phyloP scores from a whole-genome alignment of 2,113 vertebrate species.

The Beaufortia kweichowensis region DNA sequence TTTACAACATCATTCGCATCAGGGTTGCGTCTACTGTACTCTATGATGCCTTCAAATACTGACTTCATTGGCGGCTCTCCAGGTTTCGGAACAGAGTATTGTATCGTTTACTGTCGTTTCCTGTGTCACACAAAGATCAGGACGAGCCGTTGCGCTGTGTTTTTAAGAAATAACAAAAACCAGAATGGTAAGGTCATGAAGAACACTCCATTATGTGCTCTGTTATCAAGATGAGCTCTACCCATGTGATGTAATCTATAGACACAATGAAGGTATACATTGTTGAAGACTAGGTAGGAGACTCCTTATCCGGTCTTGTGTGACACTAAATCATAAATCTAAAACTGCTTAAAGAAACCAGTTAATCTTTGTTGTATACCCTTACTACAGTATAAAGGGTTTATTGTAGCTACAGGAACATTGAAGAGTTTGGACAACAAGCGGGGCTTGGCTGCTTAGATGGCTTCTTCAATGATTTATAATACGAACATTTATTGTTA shows the following conservation, averaged over 20 bases:
- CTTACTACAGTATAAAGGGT: background rate
- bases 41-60: too few species aligned
- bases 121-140: conserved; percentile 7
- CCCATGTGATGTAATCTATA: conserved; percentile 31
- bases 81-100: background rate
- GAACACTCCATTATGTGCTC: conserved; percentile 3
- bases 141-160: background rate
- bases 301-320: conserved; percentile 37
- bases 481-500: background rate
- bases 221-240: conserved; percentile 2
- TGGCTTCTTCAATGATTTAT: background rate
- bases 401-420: conserved; percentile 3
- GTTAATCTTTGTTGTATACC: conserved; percentile 12
- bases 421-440: background rate
- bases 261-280: conserved; percentile 21
- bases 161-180: conserved; percentile 19
- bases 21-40: too few species aligned
- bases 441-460: background rate
- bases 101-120: background rate
- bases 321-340: conserved; percentile 31
- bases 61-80: too few species aligned
- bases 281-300: background rate
- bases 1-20: too few species aligned
- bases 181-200: conserved; percentile 31
- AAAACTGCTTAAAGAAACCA: conserved; percentile 33